phyloP scores from a whole-genome alignment of 2,888 invertebrate genomes.

The Parnassius mnemosyne region DNA sequence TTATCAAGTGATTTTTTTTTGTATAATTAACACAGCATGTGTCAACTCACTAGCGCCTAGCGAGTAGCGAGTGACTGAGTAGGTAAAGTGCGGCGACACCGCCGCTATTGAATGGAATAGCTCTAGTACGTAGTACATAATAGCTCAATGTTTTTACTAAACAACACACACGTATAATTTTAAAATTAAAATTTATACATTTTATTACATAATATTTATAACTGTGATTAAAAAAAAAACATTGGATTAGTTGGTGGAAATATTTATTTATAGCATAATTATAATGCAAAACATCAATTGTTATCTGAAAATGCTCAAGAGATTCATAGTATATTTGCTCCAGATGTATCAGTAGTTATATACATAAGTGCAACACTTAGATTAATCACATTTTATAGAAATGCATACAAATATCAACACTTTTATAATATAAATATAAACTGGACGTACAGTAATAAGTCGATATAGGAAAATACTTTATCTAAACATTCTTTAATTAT shows the following conservation, averaged over 20 bases:
- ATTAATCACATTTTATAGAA: conserved; percentile 58
- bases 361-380: conserved; percentile 56
- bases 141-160: no score
- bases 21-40: no score
- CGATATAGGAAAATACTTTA: conserved; percentile 65
- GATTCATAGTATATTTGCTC: conserved; percentile 71
- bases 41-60: no score
- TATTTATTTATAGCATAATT: conserved; percentile 70
- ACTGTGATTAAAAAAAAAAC: conserved; percentile 31
- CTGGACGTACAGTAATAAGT: conserved; percentile 66
- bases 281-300: conserved; percentile 67
- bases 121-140: no score
- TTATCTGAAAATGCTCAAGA: conserved; percentile 71
- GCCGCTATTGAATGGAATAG: no score
- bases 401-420: conserved; percentile 59
- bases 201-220: no score
- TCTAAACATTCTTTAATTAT: conserved; percentile 43
- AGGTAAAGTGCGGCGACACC: no score
- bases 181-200: no score
- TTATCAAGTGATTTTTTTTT: no score
- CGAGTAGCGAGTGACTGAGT: no score
- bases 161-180: no score
- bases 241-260: conserved; percentile 53
- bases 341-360: conserved; percentile 54
- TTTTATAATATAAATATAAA: conserved; percentile 55